Conservation (phyloP, 2,797 vertebrate genomes). For the Eulemur rubriventer region DNA sequence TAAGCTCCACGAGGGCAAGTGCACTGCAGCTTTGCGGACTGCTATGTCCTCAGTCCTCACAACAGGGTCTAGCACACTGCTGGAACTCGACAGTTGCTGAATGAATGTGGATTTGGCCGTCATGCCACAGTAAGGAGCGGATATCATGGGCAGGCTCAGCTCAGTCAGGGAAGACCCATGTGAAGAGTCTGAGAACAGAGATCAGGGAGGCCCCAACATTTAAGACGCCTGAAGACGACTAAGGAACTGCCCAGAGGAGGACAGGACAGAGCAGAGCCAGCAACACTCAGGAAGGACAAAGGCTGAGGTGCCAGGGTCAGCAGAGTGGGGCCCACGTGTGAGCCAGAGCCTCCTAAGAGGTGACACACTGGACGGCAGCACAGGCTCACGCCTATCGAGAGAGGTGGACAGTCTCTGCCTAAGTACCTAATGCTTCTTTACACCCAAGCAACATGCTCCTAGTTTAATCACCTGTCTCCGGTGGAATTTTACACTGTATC, state of each 20-base stretch:
- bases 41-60: background rate
- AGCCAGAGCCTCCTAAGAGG: background rate
- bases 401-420: background rate
- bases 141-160: background rate
- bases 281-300: rapidly evolving
- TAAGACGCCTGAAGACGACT: background rate
- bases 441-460: background rate
- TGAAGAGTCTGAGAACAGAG: background rate
- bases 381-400: background rate
- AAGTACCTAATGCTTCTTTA: background rate
- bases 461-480: background rate
- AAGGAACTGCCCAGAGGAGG: background rate
- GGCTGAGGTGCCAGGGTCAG: background rate
- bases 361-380: background rate
- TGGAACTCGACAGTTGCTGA: background rate
- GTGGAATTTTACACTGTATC: background rate
- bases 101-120: background rate
- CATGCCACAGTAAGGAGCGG: background rate
- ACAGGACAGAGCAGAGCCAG: background rate
- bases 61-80: background rate
- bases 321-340: background rate
- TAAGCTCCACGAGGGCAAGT: background rate
- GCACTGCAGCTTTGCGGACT: too few species aligned
- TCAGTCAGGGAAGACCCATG: background rate
- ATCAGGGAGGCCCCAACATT: background rate